Conservation (phyloP, 2,113 vertebrate species). For the Fulica atra region DNA sequence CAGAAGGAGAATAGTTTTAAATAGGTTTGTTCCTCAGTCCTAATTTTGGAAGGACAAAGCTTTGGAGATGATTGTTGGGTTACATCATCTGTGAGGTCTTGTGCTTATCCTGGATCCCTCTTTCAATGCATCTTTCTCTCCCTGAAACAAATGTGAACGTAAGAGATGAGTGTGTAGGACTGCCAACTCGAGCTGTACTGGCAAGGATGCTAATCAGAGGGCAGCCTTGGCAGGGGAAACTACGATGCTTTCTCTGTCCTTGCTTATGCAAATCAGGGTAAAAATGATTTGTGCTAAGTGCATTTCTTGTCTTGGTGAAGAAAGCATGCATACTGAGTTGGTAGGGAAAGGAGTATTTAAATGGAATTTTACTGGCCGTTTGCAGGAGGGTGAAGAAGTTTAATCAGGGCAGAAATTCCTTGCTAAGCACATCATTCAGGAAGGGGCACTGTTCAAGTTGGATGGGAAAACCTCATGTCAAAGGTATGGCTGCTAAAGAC, state of each 20-base stretch:
- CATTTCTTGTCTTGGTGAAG: background rate
- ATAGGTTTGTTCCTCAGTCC: background rate
- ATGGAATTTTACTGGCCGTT: background rate
- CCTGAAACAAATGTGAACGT: background rate
- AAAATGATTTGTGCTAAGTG: background rate
- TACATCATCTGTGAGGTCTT: background rate
- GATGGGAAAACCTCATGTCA: background rate
- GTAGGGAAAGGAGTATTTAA: background rate
- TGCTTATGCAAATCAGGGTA: background rate
- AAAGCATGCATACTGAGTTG: background rate
- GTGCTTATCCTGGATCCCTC: background rate
- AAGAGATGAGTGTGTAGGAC: background rate
- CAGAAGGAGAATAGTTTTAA: background rate
- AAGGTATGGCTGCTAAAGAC: background rate
- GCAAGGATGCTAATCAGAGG: background rate
- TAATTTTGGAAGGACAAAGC: background rate
- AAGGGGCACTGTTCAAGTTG: background rate
- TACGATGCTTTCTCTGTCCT: fast-evolving
- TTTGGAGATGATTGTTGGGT: background rate
- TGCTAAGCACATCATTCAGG: background rate
- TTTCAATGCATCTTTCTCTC: background rate
- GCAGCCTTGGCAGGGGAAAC: fast-evolving
- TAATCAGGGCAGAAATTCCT: background rate
- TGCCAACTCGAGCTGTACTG: fast-evolving
- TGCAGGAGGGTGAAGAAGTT: background rate